Percentiles rank a stretch among this genome's conserved stretches.
phyloP scores from a whole-genome alignment of 2,888 invertebrate species.

The Beris morrisii region DNA sequence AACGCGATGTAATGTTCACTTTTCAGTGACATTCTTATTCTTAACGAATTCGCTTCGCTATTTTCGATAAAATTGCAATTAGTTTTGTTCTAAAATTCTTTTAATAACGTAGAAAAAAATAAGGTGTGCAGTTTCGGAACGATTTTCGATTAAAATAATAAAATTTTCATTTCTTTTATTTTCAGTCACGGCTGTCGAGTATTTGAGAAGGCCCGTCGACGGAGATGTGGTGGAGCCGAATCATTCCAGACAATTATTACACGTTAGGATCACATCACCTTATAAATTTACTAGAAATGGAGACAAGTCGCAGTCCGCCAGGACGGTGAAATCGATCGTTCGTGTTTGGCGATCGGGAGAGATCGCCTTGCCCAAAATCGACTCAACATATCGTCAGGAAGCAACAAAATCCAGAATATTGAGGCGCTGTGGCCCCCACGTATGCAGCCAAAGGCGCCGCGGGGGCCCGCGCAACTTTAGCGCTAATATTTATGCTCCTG shows the following conservation, averaged over 20 bases:
- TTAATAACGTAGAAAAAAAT: no score
- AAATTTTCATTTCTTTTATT: no score
- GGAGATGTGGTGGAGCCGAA: constrained; percentile 1
- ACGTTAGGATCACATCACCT: constrained; percentile 4
- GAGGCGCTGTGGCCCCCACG: constrained; percentile 56
- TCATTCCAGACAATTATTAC: background rate
- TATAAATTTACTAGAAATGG: constrained; percentile 2
- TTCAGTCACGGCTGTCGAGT: no score
- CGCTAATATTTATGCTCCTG: constrained; percentile 49
- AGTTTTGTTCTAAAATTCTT: background rate
- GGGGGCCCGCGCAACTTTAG: constrained; percentile 53
- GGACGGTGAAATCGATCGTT: constrained; percentile 6
- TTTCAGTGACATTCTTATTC: constrained; percentile 30
- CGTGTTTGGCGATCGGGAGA: constrained; percentile 3
- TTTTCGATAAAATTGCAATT: constrained; percentile 4
- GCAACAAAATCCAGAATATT: constrained; percentile 35
- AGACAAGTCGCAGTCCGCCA: background rate
- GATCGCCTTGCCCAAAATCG: constrained; percentile 9
- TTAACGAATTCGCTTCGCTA: constrained; percentile 17
- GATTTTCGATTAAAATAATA: no score
- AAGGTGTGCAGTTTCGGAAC: no score
- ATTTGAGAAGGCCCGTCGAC: background rate
- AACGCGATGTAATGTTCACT: constrained; percentile 27
- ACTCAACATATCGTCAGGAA: constrained; percentile 4
- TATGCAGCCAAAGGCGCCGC: constrained; percentile 55